Conservation (phyloP, 2,797 vertebrate species). For the Meriones psammophilus region DNA sequence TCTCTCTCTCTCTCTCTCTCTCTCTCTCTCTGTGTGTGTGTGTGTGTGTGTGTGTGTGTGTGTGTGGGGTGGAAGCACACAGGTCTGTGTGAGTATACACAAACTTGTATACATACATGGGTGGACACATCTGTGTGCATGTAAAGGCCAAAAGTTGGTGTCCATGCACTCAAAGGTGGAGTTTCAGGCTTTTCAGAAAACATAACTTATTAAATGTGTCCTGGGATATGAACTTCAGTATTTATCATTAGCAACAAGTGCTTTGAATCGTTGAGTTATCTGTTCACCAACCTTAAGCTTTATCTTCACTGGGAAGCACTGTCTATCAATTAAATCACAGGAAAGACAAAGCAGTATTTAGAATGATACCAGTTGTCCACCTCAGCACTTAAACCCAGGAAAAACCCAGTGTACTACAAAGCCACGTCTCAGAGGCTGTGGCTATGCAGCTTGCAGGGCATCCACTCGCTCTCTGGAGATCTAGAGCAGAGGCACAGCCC, state of each 20-base stretch:
- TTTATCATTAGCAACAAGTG: background rate
- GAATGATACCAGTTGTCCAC: background rate
- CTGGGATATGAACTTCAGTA: background rate
- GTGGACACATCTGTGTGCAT: too few species aligned
- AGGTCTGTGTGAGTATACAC: too few species aligned
- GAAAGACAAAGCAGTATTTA: background rate
- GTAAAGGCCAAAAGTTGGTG: too few species aligned
- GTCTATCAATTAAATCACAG: too few species aligned
- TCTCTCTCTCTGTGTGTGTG: too few species aligned
- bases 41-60: too few species aligned
- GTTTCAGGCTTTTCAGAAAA: background rate
- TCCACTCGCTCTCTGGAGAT: background rate
- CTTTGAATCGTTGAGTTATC: background rate
- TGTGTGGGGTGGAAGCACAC: too few species aligned
- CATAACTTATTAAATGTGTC: background rate
- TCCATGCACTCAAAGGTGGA: too few species aligned
- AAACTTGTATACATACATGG: too few species aligned
- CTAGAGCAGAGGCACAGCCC: background rate
- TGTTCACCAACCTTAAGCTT: background rate
- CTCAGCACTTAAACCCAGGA: too few species aligned
- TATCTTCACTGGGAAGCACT: background rate
- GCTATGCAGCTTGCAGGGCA: fast-evolving
- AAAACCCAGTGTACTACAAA: background rate
- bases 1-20: too few species aligned
- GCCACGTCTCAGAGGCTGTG: background rate